These are phyloP conservation scores for Mionectes macconnelli DNA, from an alignment of 2,113 vertebrate genomes.

Conservation along the genomic window DNA sequence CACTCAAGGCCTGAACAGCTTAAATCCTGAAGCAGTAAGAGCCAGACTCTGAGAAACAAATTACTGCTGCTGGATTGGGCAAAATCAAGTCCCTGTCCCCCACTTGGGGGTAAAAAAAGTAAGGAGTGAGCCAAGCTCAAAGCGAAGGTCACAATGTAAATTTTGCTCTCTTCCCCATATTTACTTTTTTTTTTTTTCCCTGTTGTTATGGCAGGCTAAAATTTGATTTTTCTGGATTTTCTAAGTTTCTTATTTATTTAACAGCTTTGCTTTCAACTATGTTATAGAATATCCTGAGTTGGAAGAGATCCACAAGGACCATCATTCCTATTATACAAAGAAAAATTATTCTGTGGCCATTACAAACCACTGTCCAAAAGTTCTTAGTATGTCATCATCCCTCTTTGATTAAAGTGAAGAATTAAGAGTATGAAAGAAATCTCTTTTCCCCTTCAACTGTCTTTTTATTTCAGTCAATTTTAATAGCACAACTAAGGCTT, in stretches of 20 bases:
- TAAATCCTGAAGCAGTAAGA: background rate
- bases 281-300: background rate
- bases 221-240: background rate
- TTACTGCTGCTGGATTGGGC: background rate
- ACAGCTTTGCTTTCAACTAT: background rate
- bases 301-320: background rate
- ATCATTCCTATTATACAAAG: background rate
- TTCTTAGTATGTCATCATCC: background rate
- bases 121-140: background rate
- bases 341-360: background rate
- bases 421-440: background rate
- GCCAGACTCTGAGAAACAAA: background rate
- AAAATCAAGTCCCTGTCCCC: background rate
- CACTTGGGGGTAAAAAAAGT: fast-evolving
- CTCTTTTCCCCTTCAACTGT: background rate
- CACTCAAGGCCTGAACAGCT: background rate
- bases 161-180: background rate
- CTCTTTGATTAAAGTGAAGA: background rate
- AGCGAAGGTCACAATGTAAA: background rate
- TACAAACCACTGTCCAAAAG: background rate
- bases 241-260: background rate
- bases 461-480: background rate
- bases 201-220: background rate
- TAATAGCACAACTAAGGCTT: background rate
- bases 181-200: background rate